Evolutionary conservation across 2,797 vertebrate species (phyloP).

Genomic region (Hyperoplus lanceolatus): DNA sequence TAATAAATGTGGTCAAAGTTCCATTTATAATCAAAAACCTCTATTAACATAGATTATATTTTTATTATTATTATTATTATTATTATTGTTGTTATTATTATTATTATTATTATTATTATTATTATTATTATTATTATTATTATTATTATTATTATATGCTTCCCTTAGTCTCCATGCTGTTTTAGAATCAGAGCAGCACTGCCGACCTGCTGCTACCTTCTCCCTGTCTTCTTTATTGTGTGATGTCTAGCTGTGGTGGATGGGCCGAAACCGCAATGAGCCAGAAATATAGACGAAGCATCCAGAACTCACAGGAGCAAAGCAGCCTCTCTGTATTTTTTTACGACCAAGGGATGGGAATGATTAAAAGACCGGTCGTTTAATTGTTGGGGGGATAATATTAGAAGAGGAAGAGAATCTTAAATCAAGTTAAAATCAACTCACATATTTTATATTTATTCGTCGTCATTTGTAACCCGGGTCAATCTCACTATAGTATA

Average conservation of each 20-base stretch:
- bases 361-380: constrained; percentile 28
- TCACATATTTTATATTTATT: neutral
- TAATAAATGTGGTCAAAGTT: neutral
- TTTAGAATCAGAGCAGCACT: constrained; percentile 54
- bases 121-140: no score
- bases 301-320: constrained; percentile 42
- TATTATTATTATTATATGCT: no score
- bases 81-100: no score
- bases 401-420: neutral
- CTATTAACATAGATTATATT: neutral
- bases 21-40: neutral
- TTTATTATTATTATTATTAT: neutral
- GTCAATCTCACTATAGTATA: neutral
- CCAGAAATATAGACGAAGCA: constrained; percentile 45
- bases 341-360: constrained; percentile 13
- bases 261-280: constrained; percentile 56
- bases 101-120: no score
- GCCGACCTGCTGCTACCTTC: constrained; percentile 62
- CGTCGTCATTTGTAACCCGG: neutral
- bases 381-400: constrained; percentile 1
- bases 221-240: constrained; percentile 56
- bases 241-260: constrained; percentile 33
- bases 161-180: constrained; percentile 27
- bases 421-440: constrained; percentile 22
- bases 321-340: constrained; percentile 21